Evolutionary conservation across 2,888 invertebrate species (phyloP), one percentile per base, ranked within the genome.

Genomic region (Spisula solida): DNA sequence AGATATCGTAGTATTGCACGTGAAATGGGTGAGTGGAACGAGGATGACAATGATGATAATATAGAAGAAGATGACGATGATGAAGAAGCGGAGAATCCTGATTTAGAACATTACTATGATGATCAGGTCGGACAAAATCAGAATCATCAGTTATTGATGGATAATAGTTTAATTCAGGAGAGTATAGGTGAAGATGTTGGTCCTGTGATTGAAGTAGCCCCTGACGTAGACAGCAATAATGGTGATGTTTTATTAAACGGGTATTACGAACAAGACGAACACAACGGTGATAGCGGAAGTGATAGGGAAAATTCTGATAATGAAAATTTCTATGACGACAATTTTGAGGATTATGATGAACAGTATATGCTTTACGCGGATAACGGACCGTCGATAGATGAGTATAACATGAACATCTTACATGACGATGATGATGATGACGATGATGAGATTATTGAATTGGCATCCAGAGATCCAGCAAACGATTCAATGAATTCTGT

Each of bases 1-100:
- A 91, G 96, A 16, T 96, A 96, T 93, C 89, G 94, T 56, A 94
- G 94, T 82, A 96, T 96, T 47, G 96, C 96, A 8, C 94, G 94
- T 88, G 93, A 94, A 85, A 92, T 95, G 47, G 95, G 95, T 10
- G 95, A 95, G 78, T 93, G 93, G 93, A 93, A 92, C 34, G 93
- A 94, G 18, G 93, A 94, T 14, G 93, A 92, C 18, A 93, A 93
- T 34, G 93, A 94, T 31, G 94, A 94, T n/a, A 91, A 91, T 85
- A 91, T 91, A 80, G 92, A 94, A 25, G 94, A 94, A 20, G 94
- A 93, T 0, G 93, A 92, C 10, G 93, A 92, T 8, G 94, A 94
- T 12, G 94, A 94, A 78, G 95, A 94, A 55, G 89, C 90, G 20
- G 95, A 95, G 86, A 94, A 94, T 89, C 93, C 92, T 4, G 95